Evolutionary conservation across 2,113 vertebrate species (phyloP).

Genomic region (Onychorhynchus coronatus): DNA sequence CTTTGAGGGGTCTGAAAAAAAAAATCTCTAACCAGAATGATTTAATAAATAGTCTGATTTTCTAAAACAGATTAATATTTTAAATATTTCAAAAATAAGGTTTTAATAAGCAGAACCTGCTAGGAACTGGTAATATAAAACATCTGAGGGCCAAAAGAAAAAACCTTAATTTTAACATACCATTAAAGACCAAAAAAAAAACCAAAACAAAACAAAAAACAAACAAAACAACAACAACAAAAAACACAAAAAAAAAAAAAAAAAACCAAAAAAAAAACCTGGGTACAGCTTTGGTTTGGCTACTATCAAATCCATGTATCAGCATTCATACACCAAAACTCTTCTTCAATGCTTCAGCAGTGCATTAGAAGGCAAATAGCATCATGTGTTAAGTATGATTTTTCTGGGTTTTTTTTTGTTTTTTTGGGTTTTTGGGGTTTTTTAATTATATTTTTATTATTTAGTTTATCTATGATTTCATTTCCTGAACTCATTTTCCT

Average conservation of each 20-base stretch:
- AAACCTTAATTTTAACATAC: background rate
- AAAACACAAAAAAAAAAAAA: no score
- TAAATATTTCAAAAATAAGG: background rate
- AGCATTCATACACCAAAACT: background rate
- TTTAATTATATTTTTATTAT: background rate
- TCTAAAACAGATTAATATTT: background rate
- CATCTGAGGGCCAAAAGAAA: background rate
- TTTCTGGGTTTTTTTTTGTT: background rate
- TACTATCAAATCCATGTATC: background rate
- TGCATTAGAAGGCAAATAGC: background rate
- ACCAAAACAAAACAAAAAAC: no score
- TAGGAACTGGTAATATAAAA: background rate
- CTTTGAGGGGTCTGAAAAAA: background rate
- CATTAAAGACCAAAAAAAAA: background rate
- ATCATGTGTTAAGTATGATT: background rate
- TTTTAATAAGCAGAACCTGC: background rate
- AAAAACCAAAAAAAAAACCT: background rate
- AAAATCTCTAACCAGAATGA: background rate
- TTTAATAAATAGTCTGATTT: background rate
- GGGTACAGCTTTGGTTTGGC: background rate
- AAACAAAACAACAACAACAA: no score
- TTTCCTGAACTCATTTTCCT: conserved; percentile 36
- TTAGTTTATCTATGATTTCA: background rate
- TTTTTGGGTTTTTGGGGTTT: no score
- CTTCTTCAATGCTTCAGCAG: background rate